These are phyloP conservation scores for Eriosoma lanigerum DNA, from an alignment of 1,140 invertebrate genomes.

Conservation along the genomic window DNA sequence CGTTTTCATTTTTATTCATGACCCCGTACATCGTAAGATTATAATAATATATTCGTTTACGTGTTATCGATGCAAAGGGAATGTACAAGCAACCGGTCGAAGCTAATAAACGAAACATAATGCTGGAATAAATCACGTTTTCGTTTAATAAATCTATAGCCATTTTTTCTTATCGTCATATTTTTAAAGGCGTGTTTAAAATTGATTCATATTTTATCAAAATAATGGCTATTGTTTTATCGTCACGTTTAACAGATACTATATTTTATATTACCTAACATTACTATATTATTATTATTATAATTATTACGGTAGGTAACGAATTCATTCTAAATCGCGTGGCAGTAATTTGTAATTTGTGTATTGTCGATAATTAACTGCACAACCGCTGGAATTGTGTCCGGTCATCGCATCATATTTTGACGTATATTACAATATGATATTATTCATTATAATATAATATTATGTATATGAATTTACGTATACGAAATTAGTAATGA, in stretches of 20 bases:
- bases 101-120: not conserved
- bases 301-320: too few relatives aligned
- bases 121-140: not conserved
- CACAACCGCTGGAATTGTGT: too few relatives aligned
- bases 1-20: constrained; percentile 12
- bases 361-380: too few relatives aligned
- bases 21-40: not conserved
- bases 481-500: not conserved
- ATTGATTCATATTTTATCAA: not conserved
- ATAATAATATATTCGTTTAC: constrained; percentile 10
- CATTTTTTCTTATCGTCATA: not conserved
- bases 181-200: not conserved
- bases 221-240: too few relatives aligned
- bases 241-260: too few relatives aligned
- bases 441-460: not conserved
- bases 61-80: not conserved
- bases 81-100: not conserved
- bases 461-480: not conserved
- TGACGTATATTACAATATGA: too few relatives aligned
- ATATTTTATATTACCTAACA: too few relatives aligned
- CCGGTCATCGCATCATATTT: too few relatives aligned
- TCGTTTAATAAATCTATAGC: too few relatives aligned
- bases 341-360: too few relatives aligned
- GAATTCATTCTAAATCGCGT: too few relatives aligned
- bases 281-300: too few relatives aligned